These are phyloP conservation scores for Isurus oxyrinchus DNA, from an alignment of 2,113 vertebrate genomes.

Conservation along the genomic window DNA sequence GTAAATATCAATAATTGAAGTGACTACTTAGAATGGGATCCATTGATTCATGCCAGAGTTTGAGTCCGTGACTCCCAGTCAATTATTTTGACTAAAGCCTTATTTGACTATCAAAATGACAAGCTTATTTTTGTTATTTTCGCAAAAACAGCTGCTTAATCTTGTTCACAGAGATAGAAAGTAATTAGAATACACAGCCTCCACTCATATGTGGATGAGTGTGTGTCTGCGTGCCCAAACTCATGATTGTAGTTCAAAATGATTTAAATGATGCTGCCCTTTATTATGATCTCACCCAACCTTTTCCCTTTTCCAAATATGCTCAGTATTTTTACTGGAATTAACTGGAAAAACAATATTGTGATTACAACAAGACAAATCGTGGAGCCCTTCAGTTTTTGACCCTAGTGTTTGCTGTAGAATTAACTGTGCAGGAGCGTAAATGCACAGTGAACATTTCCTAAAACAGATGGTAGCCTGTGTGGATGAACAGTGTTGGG, in stretches of 20 bases:
- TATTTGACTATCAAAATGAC: not conserved
- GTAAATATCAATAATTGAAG: not conserved
- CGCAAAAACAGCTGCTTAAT: not conserved
- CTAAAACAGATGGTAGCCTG: not conserved
- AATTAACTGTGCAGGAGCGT: not conserved
- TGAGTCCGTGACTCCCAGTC: not conserved
- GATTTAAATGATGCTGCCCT: slow-evolving; percentile 15
- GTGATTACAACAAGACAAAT: not conserved
- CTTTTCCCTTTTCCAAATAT: not conserved
- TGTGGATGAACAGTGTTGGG: not conserved
- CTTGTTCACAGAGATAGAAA: not conserved
- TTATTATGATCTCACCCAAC: not conserved
- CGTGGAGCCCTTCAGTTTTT: not conserved
- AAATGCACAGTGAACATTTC: not conserved
- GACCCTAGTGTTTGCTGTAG: not conserved
- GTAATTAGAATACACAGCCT: not conserved
- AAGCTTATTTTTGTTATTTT: slow-evolving; percentile 6
- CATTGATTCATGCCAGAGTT: not conserved
- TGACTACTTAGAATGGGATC: not conserved
- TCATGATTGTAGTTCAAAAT: not conserved
- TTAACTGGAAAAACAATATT: slow-evolving; percentile 3
- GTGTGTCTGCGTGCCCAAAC: not conserved
- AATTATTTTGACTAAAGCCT: not conserved
- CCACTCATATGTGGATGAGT: not conserved
- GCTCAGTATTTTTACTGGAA: not conserved